Conservation (phyloP, 1,140 invertebrate genomes). For the Meloidogyne floridensis region DNA sequence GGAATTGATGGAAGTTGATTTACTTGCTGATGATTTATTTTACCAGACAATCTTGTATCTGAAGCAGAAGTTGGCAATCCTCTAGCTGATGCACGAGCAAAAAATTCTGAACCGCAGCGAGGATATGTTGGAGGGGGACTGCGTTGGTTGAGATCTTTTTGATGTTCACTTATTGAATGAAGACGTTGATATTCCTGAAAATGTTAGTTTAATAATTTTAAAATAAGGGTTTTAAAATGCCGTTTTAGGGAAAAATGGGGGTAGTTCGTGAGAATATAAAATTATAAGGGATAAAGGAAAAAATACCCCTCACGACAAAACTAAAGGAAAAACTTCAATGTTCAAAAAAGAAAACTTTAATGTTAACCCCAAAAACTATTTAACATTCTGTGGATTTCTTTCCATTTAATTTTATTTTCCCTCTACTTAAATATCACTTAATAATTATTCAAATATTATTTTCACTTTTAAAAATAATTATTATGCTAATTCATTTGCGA, state of each 20-base stretch:
- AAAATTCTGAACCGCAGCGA: slow-evolving; percentile 30
- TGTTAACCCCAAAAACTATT: no score
- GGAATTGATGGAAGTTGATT: neutral
- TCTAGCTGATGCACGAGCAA: slow-evolving; percentile 19
- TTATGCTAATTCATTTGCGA: slow-evolving; percentile 11
- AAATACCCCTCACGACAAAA: no score
- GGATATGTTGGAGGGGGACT: slow-evolving; percentile 10
- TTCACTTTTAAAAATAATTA: neutral
- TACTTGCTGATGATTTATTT: neutral
- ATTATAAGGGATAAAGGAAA: no score
- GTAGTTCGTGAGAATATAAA: no score
- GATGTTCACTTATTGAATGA: neutral
- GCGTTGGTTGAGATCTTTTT: neutral
- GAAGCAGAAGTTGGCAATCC: slow-evolving; percentile 28
- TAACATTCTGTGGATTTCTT: neutral
- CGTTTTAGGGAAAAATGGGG: no score
- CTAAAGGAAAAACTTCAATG: no score
- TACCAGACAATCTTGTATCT: slow-evolving; percentile 15
- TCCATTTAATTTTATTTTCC: neutral
- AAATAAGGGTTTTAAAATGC: no score
- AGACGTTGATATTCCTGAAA: slow-evolving; percentile 25
- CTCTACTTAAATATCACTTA: neutral
- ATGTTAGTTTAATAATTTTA: no score
- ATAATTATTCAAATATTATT: slow-evolving; percentile 11
- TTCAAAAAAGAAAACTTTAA: no score